These are phyloP conservation scores for Poeciliopsis presidionis DNA, from an alignment of 2,797 vertebrate species.

Conservation along the genomic window DNA sequence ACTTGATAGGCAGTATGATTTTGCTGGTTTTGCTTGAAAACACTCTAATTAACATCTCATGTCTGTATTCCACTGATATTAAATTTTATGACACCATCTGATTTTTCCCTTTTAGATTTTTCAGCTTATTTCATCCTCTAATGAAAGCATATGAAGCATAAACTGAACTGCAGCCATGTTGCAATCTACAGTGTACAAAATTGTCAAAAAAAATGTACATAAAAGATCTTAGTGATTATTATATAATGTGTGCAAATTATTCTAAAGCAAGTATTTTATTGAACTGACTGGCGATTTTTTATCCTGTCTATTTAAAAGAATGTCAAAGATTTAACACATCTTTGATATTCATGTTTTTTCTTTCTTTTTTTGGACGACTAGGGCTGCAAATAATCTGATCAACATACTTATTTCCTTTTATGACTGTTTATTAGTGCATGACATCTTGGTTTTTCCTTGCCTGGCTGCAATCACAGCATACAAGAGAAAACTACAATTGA, in stretches of 20 bases:
- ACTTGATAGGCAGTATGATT: not conserved
- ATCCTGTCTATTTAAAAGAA: no score
- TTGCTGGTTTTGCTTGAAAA: constrained; percentile 1
- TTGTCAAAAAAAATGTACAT: not conserved
- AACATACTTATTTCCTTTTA: not conserved
- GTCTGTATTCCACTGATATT: not conserved
- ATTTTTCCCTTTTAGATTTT: not conserved
- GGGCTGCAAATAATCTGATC: not conserved
- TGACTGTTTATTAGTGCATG: not conserved
- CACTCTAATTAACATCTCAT: not conserved
- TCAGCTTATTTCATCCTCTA: not conserved
- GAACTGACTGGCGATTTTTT: not conserved
- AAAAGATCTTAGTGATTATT: not conserved
- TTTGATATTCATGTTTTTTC: not conserved
- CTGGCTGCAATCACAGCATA: not conserved
- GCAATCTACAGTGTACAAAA: not conserved
- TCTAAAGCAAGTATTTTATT: not conserved
- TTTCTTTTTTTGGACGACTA: not conserved
- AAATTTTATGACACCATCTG: not conserved
- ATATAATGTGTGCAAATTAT: not conserved
- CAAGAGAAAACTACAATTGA: not conserved
- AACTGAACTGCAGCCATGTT: not conserved
- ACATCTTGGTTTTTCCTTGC: not conserved
- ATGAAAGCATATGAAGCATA: not conserved
- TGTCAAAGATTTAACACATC: not conserved